phyloP scores from a whole-genome alignment of 2,113 vertebrate species.

The Procavia capensis region DNA sequence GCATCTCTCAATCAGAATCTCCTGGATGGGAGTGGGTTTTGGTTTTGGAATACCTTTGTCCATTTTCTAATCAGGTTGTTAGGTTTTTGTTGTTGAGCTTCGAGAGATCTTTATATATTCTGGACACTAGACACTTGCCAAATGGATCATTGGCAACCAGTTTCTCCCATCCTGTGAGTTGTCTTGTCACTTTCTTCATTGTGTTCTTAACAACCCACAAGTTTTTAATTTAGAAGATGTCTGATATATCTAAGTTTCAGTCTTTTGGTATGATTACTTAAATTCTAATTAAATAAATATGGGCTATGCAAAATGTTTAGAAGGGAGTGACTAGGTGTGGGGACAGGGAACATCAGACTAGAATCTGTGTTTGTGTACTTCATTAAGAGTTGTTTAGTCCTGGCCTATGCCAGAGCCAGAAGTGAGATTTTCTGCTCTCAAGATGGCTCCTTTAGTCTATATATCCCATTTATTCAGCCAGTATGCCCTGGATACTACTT shows the following conservation, averaged over 20 bases:
- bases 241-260: not conserved
- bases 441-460: not conserved
- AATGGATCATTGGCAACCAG: slow-evolving; percentile 5
- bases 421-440: not conserved
- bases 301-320: not conserved
- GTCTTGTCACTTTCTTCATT: not conserved
- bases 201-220: not conserved
- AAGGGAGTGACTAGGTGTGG: not conserved
- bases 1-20: no score
- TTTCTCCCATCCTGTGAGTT: not conserved
- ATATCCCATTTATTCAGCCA: slow-evolving; percentile 5
- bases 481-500: not conserved
- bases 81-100: not conserved
- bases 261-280: not conserved
- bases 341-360: not conserved
- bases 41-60: not conserved
- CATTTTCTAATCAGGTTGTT: not conserved
- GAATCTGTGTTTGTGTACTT: not conserved
- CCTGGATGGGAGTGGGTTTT: no score
- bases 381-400: slow-evolving; percentile 16
- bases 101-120: not conserved
- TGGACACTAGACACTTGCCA: not conserved
- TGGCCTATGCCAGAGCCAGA: not conserved
- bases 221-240: slow-evolving; percentile 22
- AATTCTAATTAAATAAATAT: slow-evolving; percentile 19